phyloP scores from a whole-genome alignment of 2,797 vertebrate species.

The Poeciliopsis turneri region DNA sequence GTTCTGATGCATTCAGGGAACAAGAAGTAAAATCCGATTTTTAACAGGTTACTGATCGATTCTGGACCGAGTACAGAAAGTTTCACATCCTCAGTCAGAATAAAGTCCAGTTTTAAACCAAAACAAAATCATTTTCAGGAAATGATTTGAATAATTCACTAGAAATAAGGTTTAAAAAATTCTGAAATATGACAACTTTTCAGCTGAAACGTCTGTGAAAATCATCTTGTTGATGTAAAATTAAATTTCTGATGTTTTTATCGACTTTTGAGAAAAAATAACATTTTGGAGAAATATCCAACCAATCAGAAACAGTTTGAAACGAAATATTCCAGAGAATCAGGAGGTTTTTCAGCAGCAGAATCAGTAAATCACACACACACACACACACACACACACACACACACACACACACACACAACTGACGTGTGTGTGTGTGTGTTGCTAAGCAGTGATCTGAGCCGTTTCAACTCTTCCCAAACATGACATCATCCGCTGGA shows the following conservation, averaged over 20 bases:
- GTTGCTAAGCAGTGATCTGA: constrained; percentile 72
- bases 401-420: too few species aligned
- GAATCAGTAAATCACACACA: neutral
- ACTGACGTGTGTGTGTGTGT: neutral
- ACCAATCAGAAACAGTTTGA: neutral
- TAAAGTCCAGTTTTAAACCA: too few species aligned
- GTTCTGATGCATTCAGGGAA: neutral
- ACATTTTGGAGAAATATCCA: neutral
- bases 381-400: neutral
- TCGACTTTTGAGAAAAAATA: neutral
- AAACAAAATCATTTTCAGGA: too few species aligned
- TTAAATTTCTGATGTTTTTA: neutral
- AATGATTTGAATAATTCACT: too few species aligned
- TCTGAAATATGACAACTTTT: neutral
- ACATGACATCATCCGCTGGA: constrained; percentile 72
- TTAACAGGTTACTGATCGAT: too few species aligned
- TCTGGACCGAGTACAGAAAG: too few species aligned
- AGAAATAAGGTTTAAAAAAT: neutral
- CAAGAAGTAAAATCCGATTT: too few species aligned
- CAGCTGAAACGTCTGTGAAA: neutral
- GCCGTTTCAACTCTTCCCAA: constrained; percentile 66
- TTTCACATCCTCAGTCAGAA: neutral
- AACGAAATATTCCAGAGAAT: neutral
- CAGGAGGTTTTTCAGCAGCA: neutral
- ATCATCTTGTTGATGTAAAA: neutral